phyloP scores from a whole-genome alignment of 2,888 invertebrate genomes.

The Eudasyphora cyanicolor region DNA sequence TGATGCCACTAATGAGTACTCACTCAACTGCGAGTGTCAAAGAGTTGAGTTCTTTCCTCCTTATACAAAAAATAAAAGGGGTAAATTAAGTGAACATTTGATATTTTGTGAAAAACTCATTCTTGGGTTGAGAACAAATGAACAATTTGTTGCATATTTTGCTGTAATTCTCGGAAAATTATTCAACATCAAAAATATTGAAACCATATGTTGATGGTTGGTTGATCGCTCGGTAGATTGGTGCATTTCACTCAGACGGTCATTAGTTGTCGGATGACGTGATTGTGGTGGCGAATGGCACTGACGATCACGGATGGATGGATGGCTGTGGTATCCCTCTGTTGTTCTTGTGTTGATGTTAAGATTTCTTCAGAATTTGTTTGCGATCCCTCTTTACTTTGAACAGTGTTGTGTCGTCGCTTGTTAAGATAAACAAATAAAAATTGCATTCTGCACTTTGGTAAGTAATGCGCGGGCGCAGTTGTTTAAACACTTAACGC shows the following conservation, averaged over 20 bases:
- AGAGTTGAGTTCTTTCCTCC: not conserved
- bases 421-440: slow-evolving; percentile 57
- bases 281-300: slow-evolving; percentile 4
- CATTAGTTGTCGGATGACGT: slow-evolving; percentile 25
- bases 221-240: too few species aligned
- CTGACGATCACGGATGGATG: not conserved
- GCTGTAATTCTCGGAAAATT: not conserved
- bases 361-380: not conserved
- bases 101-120: not conserved
- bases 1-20: not conserved
- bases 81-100: not conserved
- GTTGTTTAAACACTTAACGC: slow-evolving; percentile 50
- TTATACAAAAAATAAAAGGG: not conserved
- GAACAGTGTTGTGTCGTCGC: slow-evolving; percentile 24
- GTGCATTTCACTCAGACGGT: not conserved
- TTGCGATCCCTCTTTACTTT: slow-evolving; percentile 15
- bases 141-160: slow-evolving; percentile 12
- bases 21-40: not conserved
- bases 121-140: too few species aligned
- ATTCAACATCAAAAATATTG: slow-evolving; percentile 16
- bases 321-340: not conserved
- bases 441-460: slow-evolving; percentile 36
- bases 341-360: not conserved
- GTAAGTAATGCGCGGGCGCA: slow-evolving; percentile 53
- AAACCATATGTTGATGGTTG: slow-evolving; percentile 36